These are phyloP conservation scores for Bombycilla garrulus DNA, from an alignment of 2,113 vertebrate genomes.

Conservation along the genomic window DNA sequence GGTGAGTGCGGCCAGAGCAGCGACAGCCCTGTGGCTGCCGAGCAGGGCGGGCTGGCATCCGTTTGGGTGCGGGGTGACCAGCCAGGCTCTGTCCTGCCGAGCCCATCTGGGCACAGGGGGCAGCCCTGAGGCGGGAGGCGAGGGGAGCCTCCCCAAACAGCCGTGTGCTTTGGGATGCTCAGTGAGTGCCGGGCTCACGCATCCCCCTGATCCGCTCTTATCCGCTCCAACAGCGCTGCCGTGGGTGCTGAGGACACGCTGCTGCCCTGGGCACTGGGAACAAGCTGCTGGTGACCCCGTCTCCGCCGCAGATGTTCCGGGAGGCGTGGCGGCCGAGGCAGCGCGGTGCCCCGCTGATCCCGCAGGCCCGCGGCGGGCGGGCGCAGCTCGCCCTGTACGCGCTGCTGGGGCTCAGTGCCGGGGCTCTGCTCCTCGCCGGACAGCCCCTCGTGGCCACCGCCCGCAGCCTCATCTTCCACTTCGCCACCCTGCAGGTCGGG, in stretches of 20 bases:
- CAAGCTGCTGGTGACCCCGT: rapidly evolving
- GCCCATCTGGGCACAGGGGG: rapidly evolving
- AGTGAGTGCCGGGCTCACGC: rapidly evolving
- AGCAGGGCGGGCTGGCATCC: neutral
- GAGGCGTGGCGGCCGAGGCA: rapidly evolving
- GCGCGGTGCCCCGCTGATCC: neutral
- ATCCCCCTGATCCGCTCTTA: neutral
- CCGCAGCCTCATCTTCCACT: neutral
- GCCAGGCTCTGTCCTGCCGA: neutral
- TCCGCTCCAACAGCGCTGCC: neutral
- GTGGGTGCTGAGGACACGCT: rapidly evolving
- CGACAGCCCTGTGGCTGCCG: rapidly evolving
- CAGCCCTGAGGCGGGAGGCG: rapidly evolving
- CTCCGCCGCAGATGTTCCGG: neutral
- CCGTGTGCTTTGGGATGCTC: neutral
- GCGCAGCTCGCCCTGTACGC: neutral
- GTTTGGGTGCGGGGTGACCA: neutral
- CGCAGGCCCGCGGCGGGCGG: slow-evolving; percentile 11
- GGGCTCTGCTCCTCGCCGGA: neutral
- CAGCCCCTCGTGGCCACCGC: neutral
- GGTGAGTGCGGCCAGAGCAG: neutral
- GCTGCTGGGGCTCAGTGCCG: no score
- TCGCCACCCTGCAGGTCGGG: slow-evolving; percentile 32
- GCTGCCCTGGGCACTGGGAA: neutral
- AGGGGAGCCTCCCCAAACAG: neutral